phyloP scores from a whole-genome alignment of 2,888 invertebrate genomes.

The Calliopum simillimum region DNA sequence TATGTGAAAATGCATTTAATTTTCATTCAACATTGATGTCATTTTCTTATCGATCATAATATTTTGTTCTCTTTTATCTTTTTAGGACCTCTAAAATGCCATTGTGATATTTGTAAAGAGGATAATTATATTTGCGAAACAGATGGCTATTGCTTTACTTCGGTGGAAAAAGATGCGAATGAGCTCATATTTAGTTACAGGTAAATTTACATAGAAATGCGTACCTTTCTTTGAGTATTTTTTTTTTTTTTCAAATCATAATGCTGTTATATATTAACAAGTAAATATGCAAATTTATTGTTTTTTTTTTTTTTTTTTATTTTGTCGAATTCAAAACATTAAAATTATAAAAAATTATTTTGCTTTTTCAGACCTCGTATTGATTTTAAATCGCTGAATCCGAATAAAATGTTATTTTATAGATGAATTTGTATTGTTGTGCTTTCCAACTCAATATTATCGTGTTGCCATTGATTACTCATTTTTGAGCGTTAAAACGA shows the following conservation, averaged over 20 bases:
- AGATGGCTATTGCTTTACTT: conserved; percentile 89
- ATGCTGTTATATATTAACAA: too few species aligned
- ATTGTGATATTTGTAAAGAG: conserved; percentile 82
- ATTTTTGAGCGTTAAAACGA: too few species aligned
- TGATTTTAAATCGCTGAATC: too few species aligned
- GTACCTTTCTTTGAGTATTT: too few species aligned
- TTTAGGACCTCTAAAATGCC: conserved; percentile 75
- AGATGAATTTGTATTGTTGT: too few species aligned
- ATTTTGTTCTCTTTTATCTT: background rate
- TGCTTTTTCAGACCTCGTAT: too few species aligned
- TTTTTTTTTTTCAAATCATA: too few species aligned
- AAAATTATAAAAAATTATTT: too few species aligned
- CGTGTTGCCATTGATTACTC: too few species aligned
- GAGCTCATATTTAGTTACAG: conserved; percentile 76
- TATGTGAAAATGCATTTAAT: background rate
- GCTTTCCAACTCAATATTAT: too few species aligned
- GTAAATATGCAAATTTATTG: background rate
- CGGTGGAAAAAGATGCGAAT: conserved; percentile 70
- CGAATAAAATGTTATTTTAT: too few species aligned
- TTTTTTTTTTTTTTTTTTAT: conserved; percentile 17
- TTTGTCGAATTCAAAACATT: too few species aligned
- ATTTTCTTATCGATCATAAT: conserved; percentile 13
- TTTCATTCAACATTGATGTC: conserved; percentile 17
- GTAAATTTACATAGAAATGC: conserved; percentile 70
- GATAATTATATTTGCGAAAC: conserved; percentile 87